These are phyloP conservation scores for Tetramorium parvispinum DNA, from an alignment of 1,140 invertebrate species.

Conservation along the genomic window DNA sequence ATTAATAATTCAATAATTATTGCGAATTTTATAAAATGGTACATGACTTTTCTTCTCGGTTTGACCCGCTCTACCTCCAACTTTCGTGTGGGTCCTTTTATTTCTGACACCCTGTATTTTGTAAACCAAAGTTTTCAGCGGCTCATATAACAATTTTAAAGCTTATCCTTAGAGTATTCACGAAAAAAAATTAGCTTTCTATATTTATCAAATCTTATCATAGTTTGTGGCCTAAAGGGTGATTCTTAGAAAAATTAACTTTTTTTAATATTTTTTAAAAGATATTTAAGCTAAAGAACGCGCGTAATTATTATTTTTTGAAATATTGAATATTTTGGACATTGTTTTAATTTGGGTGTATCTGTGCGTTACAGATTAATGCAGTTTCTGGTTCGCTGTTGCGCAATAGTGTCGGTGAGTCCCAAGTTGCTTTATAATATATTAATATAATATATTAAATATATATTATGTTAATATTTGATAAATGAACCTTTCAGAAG, in stretches of 20 bases:
- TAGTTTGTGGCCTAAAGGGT: not conserved
- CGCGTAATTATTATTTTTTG: not conserved
- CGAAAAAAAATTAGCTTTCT: no score
- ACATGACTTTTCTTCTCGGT: no score
- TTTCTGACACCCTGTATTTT: no score
- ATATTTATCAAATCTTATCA: not conserved
- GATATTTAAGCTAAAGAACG: not conserved
- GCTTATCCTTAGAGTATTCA: no score
- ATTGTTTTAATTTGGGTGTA: not conserved
- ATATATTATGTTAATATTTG: no score
- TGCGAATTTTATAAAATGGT: no score
- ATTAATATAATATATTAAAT: not conserved
- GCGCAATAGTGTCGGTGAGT: not conserved
- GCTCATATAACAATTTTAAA: no score
- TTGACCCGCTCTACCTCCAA: no score
- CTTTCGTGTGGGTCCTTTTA: no score
- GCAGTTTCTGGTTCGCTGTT: not conserved
- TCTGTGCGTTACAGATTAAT: not conserved
- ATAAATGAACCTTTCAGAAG: not conserved
- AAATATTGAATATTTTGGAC: not conserved
- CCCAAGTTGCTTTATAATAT: not conserved
- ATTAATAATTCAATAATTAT: no score
- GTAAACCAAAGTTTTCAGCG: no score
- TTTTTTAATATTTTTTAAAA: not conserved
- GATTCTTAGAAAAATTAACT: not conserved